These are phyloP conservation scores for Eugnorisma glareosa DNA, from an alignment of 2,888 invertebrate species.

Conservation along the genomic window DNA sequence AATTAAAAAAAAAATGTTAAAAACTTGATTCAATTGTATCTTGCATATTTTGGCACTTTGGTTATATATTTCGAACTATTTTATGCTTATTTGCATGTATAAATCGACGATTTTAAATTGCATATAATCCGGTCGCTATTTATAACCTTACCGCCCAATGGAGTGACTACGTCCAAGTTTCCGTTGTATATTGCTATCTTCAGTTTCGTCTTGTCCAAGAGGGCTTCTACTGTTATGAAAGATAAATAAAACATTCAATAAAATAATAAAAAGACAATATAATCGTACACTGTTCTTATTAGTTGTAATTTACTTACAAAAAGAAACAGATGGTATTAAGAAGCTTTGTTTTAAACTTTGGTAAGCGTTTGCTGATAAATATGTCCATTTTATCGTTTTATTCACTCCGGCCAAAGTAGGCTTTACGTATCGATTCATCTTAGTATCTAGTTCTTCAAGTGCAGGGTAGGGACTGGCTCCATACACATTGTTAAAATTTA, in stretches of 20 bases:
- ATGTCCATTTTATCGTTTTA: constrained; percentile 80
- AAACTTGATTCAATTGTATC: no score
- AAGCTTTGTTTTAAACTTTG: constrained; percentile 77
- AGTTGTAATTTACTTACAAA: constrained; percentile 78
- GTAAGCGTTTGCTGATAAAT: constrained; percentile 76
- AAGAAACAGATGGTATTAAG: constrained; percentile 81
- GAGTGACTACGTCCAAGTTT: constrained; percentile 85
- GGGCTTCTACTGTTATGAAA: constrained; percentile 83
- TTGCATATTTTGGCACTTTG: no score
- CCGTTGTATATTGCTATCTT: constrained; percentile 86
- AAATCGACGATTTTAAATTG: not conserved
- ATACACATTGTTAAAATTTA: constrained; percentile 85
- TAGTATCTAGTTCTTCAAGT: constrained; percentile 72
- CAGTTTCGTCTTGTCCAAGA: constrained; percentile 80
- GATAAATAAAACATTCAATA: constrained; percentile 3
- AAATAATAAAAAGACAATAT: no score
- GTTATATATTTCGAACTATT: no score
- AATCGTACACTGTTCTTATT: not conserved
- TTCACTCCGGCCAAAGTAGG: constrained; percentile 81
- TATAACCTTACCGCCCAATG: constrained; percentile 79
- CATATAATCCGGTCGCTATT: not conserved
- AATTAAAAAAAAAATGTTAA: no score
- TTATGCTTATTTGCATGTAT: no score
- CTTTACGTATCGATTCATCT: constrained; percentile 82
- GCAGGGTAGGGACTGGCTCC: constrained; percentile 76